Percentiles rank a stretch among this genome's conserved stretches.
Conservation (phyloP, 2,797 vertebrate species). For the Aeoliscus strigatus region DNA sequence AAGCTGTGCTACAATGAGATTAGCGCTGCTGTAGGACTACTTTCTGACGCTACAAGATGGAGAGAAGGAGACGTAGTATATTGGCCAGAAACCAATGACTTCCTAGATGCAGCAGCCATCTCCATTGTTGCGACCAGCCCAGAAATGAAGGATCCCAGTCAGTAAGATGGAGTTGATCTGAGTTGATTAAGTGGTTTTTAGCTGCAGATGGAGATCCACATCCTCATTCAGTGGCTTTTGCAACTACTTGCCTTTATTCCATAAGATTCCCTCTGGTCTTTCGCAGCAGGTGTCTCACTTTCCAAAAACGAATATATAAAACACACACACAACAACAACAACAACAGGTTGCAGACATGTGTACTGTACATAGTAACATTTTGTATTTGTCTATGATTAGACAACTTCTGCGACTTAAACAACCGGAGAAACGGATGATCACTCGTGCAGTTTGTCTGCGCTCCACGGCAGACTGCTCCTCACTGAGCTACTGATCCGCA, state of each 20-base stretch:
- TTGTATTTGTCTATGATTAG: slow-evolving; percentile 64
- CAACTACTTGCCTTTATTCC: slow-evolving; percentile 43
- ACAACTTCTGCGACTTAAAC: slow-evolving; percentile 41
- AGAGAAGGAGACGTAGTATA: slow-evolving; percentile 10
- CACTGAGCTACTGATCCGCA: slow-evolving; percentile 37
- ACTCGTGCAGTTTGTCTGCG: slow-evolving; percentile 24
- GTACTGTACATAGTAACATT: slow-evolving; percentile 69
- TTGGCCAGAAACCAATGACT: slow-evolving; percentile 17
- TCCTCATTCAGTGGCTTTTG: slow-evolving; percentile 38
- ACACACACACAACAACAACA: slow-evolving; percentile 23
- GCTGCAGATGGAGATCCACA: slow-evolving; percentile 12
- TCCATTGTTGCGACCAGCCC: slow-evolving; percentile 10
- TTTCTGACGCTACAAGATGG: slow-evolving; percentile 12
- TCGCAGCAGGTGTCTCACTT: slow-evolving; percentile 28
- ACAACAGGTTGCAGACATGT: slow-evolving; percentile 38
- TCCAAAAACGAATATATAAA: too few species aligned
- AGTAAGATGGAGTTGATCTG: slow-evolving; percentile 22
- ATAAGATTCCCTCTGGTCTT: slow-evolving; percentile 21
- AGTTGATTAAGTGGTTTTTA: neutral
- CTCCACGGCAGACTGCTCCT: slow-evolving; percentile 29
- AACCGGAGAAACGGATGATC: slow-evolving; percentile 23
- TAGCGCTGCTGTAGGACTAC: slow-evolving; percentile 23
- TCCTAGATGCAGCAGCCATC: slow-evolving; percentile 28
- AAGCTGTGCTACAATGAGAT: slow-evolving; percentile 19
- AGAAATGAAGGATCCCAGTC: slow-evolving; percentile 28